phyloP scores from a whole-genome alignment of 2,888 invertebrate species.

The Muscina levida region DNA sequence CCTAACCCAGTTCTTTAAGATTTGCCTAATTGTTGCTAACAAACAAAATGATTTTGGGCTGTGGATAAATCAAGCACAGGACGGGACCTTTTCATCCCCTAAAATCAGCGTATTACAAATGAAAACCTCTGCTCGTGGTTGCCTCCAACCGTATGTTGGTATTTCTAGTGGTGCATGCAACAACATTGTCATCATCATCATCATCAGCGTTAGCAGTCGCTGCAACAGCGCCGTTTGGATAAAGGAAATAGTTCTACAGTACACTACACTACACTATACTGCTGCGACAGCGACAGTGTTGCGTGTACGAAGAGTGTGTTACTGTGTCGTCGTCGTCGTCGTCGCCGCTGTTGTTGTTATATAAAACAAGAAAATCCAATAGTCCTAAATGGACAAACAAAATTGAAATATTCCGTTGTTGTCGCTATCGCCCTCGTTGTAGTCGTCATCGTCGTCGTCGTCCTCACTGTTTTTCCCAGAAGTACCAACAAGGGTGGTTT shows the following conservation, averaged over 20 bases:
- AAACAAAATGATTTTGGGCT: background rate
- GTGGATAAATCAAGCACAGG: too few species aligned
- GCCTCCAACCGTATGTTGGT: too few species aligned
- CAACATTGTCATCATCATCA: background rate
- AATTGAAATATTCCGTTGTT: background rate
- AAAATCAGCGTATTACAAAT: too few species aligned
- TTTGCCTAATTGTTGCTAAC: constrained; percentile 21
- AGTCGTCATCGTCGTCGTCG: background rate
- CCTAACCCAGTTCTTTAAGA: background rate
- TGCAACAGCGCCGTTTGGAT: background rate
- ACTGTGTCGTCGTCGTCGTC: constrained; percentile 20
- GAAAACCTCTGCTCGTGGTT: too few species aligned
- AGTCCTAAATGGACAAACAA: background rate
- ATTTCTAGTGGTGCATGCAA: background rate
- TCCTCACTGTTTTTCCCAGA: background rate
- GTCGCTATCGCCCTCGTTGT: background rate
- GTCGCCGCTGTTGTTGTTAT: background rate
- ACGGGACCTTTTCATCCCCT: background rate
- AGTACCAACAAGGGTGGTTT: constrained; percentile 50
- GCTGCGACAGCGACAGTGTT: too few species aligned
- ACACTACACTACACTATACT: too few species aligned
- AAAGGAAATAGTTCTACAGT: constrained; percentile 18
- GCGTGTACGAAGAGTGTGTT: constrained; percentile 14
- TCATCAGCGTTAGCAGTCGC: background rate
- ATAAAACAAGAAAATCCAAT: constrained; percentile 2